Base-by-base conservation (phyloP, 2,113 vertebrate genomes). In the Shinisaurus crocodilurus region DNA sequence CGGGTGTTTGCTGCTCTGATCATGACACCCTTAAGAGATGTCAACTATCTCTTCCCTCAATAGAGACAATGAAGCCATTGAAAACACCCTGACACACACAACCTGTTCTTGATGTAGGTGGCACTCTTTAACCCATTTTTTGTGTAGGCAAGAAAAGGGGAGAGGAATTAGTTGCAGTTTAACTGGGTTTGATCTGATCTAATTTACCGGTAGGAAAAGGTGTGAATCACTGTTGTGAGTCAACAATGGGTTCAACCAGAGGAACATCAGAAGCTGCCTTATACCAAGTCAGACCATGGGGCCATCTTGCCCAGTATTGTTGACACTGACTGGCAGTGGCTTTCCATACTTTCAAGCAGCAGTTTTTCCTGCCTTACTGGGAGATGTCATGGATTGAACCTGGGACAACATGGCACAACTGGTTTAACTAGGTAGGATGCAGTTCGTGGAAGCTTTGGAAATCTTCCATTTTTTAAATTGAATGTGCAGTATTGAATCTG, bases 131-230 rank as follows among this genome's bases (percentile, higher is more conserved):
- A 48, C 76, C 43, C 86, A 20, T 67, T 79, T n/a, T 88, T 20
- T 80, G 75, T 50, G 86, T 88, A 88, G 60, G 54, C 86, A 88
- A 80, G 57, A n/a, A 70, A 77, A 65, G 23, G 29, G 10, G 20
- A 76, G 40, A 5, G 10, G 37, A 88, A 88, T 15, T 77, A 67
- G 60, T 67, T 79, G 5, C 57, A 48, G n/a, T 88, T 45, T 88
- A 79, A 79, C 45, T 88, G 57, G 27, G 57, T 63, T 87, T 63
- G 29, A 87, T 77, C 74, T 45, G 43, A 6, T 60, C 16, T 65
- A 15, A 77, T 77, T 80, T 88, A 67, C 57, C n/a, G 57, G 40
- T 88, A 88, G 86, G 54, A 79, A 18, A 76, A 43, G n/a, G n/a
- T 45, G 72, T 50, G n/a, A 45, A 67, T 60, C 40, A 67, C n/a